Conservation (phyloP, 1,140 invertebrate genomes). For the Drosophila ironensis region DNA sequence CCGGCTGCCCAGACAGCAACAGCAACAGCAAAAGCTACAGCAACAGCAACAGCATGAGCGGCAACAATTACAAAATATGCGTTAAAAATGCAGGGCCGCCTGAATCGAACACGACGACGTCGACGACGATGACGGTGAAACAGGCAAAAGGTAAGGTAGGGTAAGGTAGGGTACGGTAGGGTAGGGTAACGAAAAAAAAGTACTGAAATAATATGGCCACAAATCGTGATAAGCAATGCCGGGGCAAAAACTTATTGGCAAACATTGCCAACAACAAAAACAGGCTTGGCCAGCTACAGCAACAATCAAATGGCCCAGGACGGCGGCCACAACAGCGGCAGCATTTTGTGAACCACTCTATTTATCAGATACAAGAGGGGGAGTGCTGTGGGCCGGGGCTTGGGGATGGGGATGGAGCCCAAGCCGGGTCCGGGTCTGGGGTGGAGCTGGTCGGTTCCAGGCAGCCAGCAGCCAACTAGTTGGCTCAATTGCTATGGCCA, state of each 20-base stretch:
- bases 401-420: neutral
- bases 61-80: constrained; percentile 79
- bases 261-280: constrained; percentile 72
- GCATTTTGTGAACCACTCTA: constrained; percentile 81
- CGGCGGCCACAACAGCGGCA: constrained; percentile 54
- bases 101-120: constrained; percentile 68
- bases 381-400: neutral
- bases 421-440: neutral
- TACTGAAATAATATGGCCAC: constrained; percentile 78
- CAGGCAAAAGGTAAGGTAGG: neutral
- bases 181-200: constrained; percentile 18
- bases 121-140: constrained; percentile 2
- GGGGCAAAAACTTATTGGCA: constrained; percentile 70
- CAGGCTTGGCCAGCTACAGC: constrained; percentile 64
- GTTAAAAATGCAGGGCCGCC: constrained; percentile 76
- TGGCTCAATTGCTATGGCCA: constrained; percentile 79
- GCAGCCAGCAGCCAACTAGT: constrained; percentile 66
- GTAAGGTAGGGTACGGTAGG: neutral
- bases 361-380: constrained; percentile 69
- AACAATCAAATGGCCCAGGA: constrained; percentile 69
- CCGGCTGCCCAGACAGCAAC: constrained; percentile 34
- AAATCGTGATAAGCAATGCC: constrained; percentile 79
- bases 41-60: too few species aligned
- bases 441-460: constrained; percentile 9
- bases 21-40: too few species aligned